phyloP scores from a whole-genome alignment of 2,797 vertebrate genomes.

The Phaenicophaeus curvirostris region DNA sequence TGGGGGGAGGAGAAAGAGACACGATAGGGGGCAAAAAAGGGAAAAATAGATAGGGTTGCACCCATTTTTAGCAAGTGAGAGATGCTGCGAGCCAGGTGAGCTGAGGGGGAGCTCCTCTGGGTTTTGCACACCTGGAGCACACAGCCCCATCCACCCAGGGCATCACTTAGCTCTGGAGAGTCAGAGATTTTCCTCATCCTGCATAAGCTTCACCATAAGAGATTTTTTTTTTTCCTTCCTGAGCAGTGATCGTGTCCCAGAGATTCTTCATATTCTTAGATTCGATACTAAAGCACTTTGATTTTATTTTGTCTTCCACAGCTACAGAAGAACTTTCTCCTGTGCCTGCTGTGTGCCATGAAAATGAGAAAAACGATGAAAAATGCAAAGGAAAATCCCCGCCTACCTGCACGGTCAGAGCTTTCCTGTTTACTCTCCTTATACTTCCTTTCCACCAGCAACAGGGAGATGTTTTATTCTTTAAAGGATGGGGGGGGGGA shows the following conservation, averaged over 20 bases:
- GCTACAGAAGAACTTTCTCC: constrained; percentile 62
- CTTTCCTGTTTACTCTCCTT: constrained; percentile 91
- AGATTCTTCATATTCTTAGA: not conserved
- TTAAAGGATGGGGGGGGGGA: not conserved
- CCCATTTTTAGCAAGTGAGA: not conserved
- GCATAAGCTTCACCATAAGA: not conserved
- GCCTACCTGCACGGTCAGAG: constrained; percentile 76
- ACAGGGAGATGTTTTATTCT: not conserved
- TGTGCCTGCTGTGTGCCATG: constrained; percentile 60
- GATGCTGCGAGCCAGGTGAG: not conserved
- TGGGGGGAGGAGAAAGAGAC: not conserved
- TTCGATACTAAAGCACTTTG: not conserved
- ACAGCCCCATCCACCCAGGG: fast-evolving
- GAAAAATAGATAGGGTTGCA: fast-evolving
- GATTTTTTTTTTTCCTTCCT: not conserved
- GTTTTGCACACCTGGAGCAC: not conserved
- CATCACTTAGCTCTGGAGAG: fast-evolving
- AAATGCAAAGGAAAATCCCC: constrained; percentile 81
- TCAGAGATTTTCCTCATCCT: not conserved
- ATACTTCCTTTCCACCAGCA: constrained; percentile 79
- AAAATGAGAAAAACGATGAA: constrained; percentile 83
- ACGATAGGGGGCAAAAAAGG: fast-evolving
- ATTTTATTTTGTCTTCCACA: constrained; percentile 13
- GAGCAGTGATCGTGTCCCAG: not conserved
- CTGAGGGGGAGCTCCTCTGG: fast-evolving